Conservation (phyloP, 64 coral and sea anemone species). For the Montipora sp. region DNA sequence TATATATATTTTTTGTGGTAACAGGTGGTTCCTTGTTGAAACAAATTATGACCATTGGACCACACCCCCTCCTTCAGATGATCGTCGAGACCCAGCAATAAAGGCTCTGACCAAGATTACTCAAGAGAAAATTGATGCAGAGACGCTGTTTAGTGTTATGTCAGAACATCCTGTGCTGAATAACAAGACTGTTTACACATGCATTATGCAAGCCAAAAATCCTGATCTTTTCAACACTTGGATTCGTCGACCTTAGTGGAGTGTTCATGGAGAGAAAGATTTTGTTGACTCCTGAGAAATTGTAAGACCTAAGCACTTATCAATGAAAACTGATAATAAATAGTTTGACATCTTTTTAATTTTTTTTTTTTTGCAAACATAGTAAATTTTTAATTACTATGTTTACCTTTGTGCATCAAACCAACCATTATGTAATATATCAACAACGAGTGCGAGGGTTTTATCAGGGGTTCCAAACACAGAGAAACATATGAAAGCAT, state of each 20-base stretch:
- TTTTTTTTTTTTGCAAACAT: no score
- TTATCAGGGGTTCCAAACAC: no score
- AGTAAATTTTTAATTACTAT: no score
- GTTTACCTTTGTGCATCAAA: no score
- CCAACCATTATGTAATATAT: no score
- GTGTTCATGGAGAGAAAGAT: background rate
- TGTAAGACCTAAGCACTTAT: background rate
- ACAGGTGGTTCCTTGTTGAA: conserved; percentile 92
- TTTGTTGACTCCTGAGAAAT: background rate
- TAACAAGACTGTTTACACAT: conserved; percentile 73
- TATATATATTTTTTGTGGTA: background rate
- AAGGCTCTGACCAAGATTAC: conserved; percentile 75
- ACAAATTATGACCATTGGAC: conserved; percentile 99
- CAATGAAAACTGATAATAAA: no score
- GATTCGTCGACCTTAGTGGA: conserved; percentile 25
- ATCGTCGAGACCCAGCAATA: conserved; percentile 77
- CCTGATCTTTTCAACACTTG: conserved; percentile 85
- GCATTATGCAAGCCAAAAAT: conserved; percentile 88
- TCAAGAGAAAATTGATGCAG: conserved; percentile 58
- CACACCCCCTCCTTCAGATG: conserved; percentile 85
- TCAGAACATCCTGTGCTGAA: conserved; percentile 81
- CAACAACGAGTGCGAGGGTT: no score
- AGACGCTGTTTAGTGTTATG: conserved; percentile 73
- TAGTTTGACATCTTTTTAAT: no score
- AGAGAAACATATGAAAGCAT: no score